Evolutionary conservation across 2,113 vertebrate species (phyloP), one percentile per base, ranked within the genome.

Genomic region (Ramphastos sulfuratus): DNA sequence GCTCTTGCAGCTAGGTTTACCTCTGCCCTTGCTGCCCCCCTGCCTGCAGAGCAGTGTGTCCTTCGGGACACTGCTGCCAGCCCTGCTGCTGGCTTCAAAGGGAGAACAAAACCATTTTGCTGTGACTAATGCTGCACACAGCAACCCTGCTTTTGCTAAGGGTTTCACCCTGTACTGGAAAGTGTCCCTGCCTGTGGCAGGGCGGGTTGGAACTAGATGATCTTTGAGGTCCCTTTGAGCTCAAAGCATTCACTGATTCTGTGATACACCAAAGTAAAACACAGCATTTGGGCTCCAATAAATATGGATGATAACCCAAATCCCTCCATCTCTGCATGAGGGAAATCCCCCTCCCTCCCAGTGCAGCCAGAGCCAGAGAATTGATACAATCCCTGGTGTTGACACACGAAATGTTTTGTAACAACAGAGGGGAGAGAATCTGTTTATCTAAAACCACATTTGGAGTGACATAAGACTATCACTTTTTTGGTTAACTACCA

Each of bases 391-490:
- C 95, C 92, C 89, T 42, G 15, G 69, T 95, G 95, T 88, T 96
- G 94, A 93, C 83, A 90, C 94, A 3, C 75, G 28, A 1, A 66
- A 83, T 96, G 95, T 96, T 96, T 82, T 72, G 70, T 94, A 94
- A 95, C 95, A 96, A 84, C 95, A 96, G 95, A 96, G 93, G 93
- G 90, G 93, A 94, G 96, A 96, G 92, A 96, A 95, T 95, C 96
- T 96, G 94, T 95, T 96, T 96, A 96, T 96, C 96, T 61, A 39
- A 21, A 94, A 64, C 88, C 92, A n/a, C 96, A 96, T 93, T 94
- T 96, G 95, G 94, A 96, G 95, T 96, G 95, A 95, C 95, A 96
- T 89, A 95, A 96, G 94, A 95, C 95, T 92, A 96, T 96, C 95
- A 95, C 94, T 95, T 94, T 93, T 95, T 94, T 96, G 94, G 95